Base-by-base conservation (phyloP, 2,113 vertebrate genomes). In the Todiramphus chloris region DNA sequence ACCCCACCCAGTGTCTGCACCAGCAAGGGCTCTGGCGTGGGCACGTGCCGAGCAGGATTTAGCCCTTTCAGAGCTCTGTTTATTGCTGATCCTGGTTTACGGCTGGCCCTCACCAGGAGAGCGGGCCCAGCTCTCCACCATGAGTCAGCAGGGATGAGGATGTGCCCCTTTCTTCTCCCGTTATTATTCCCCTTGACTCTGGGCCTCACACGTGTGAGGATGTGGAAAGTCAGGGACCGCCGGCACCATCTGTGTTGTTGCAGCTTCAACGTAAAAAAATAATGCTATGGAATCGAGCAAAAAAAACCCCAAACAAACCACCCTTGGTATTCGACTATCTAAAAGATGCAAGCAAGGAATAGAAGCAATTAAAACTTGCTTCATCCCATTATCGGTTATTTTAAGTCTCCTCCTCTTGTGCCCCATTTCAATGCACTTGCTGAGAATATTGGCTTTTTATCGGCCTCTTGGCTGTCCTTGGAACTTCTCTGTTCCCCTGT, bases 401-500 rank as follows among this genome's bases (percentile, higher is more conserved):
- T 94, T 79, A 86, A 43, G 16, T 81, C 64, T 83, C 56, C 39
- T 80, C 85, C 74, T 73, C 50, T 46, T 25, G 46, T 84, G 90
- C 48, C 89, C 88, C 69, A 92, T 84, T 96, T 96, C 94, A 53
- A 78, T 10, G 66, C 93, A 77, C 74, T 94, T 63, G 59, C 85
- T 81, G 90, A 70, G 63, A 90, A 75, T 60, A 31, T 51, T 63
- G 89, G 60, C 35, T 89, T 91, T 83, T 76, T 28, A 37, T 68
- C 31, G 28, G 75, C 43, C 77, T 69, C 90, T 74, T 39, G 67
- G 27, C 83, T 83, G 92, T 92, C 94, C 87, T 88, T 92, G 94
- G 76, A 89, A 81, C 73, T 33, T 35, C 80, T n/a, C 79, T 75
- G 88, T 72, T 91, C 94, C 83, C 92, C 63, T 21, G 56, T 10